A percentile compares a stretch with the other conserved stretches of the same genome.
Conservation (phyloP, 92 coral and sea anemone species). For the Pocillopora grandis region DNA sequence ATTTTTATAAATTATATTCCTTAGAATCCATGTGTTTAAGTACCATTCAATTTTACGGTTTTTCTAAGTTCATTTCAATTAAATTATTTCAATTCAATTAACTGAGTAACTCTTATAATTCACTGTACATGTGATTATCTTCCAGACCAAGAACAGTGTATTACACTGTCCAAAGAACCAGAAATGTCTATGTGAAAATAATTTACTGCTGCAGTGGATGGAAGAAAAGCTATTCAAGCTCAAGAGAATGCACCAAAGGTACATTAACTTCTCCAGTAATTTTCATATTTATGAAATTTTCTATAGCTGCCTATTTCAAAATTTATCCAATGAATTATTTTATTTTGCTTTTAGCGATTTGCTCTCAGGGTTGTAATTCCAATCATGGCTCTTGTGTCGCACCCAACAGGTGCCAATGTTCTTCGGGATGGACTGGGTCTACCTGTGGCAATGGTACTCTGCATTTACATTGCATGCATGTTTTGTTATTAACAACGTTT, state of each 20-base stretch:
- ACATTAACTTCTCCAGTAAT: not conserved
- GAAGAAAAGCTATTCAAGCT: slow-evolving; percentile 1
- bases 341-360: not conserved
- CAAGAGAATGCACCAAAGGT: slow-evolving; percentile 2
- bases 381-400: slow-evolving; percentile 14
- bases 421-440: slow-evolving; percentile 11
- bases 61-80: not conserved
- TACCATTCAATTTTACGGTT: no score
- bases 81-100: not conserved
- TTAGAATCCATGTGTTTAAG: no score
- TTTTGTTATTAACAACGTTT: no score
- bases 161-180: slow-evolving; percentile 1
- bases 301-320: no score
- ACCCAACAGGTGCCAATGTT: slow-evolving; percentile 13
- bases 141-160: slow-evolving; percentile 11
- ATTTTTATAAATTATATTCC: no score
- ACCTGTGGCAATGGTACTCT: not conserved
- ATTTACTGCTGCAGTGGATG: slow-evolving; percentile 24
- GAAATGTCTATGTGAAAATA: not conserved
- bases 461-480: no score
- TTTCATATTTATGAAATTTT: no score
- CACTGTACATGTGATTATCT: no score
- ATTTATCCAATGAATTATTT: no score
- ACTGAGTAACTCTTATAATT: no score
- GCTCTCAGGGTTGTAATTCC: slow-evolving; percentile 17